Evolutionary conservation across 2,113 vertebrate species (phyloP).

Genomic region (Anhinga anhinga): DNA sequence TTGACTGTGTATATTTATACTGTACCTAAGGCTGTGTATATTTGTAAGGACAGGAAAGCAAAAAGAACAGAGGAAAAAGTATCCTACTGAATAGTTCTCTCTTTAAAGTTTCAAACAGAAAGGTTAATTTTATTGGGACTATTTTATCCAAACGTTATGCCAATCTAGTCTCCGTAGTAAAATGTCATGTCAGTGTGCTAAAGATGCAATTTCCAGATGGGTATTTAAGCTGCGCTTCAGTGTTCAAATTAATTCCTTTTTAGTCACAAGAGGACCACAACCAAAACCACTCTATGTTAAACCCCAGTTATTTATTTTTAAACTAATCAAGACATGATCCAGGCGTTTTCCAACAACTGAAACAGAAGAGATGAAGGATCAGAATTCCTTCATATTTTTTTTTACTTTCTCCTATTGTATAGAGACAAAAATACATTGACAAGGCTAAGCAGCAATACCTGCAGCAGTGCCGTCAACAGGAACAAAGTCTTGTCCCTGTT

Average conservation of each 20-base stretch:
- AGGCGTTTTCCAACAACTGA: background rate
- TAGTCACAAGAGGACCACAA: background rate
- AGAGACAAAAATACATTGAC: background rate
- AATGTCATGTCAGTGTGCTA: background rate
- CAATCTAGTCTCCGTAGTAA: background rate
- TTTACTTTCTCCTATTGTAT: background rate
- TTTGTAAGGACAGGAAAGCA: background rate
- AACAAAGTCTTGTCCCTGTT: background rate
- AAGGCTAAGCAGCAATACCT: background rate
- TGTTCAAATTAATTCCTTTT: background rate
- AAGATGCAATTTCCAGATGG: background rate
- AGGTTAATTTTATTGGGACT: background rate
- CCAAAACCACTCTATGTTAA: background rate
- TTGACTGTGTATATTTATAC: conserved; percentile 6
- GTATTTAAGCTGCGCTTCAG: background rate
- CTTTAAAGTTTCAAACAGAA: background rate
- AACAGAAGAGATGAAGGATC: background rate
- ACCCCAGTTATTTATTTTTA: background rate
- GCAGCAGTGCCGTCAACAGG: background rate
- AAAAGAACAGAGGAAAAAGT: background rate
- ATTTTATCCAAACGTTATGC: background rate
- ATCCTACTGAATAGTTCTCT: background rate
- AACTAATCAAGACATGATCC: background rate
- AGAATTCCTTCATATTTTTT: background rate
- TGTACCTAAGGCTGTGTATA: background rate